Conservation (phyloP, 2,113 vertebrate genomes). For the Falco punctatus region DNA sequence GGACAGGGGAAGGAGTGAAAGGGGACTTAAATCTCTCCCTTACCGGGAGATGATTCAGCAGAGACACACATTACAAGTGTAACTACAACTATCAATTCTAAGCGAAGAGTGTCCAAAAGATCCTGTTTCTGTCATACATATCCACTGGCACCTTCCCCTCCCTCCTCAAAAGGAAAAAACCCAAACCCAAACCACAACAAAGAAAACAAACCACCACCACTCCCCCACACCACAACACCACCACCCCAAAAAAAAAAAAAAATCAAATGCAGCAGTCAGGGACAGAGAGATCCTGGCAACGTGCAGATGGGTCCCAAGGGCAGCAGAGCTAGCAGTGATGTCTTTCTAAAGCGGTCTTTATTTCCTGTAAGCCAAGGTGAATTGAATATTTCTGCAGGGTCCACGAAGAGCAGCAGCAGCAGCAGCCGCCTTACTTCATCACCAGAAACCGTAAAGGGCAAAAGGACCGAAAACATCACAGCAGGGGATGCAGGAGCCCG, state of each 20-base stretch:
- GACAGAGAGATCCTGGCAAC: constrained; percentile 4
- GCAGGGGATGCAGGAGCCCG: neutral
- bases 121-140: neutral
- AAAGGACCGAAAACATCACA: constrained; percentile 9
- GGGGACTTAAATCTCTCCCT: constrained; percentile 16
- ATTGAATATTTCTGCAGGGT: constrained; percentile 52
- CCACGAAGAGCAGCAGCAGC: constrained; percentile 8
- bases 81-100: neutral
- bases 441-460: constrained; percentile 57
- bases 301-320: constrained; percentile 44
- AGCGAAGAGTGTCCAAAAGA: neutral
- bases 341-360: constrained; percentile 66
- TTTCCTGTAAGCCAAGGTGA: constrained; percentile 67
- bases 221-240: neutral
- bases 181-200: neutral
- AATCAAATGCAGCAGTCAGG: neutral
- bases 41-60: constrained; percentile 43
- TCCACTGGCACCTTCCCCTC: neutral
- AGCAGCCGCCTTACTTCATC: constrained; percentile 62
- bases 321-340: constrained; percentile 30
- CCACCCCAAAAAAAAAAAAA: neutral
- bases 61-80: neutral
- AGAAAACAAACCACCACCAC: neutral
- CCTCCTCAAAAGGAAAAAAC: neutral
- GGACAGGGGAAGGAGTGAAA: neutral